Conservation (phyloP, 2,888 invertebrate genomes). For the Alsophila aescularia region DNA sequence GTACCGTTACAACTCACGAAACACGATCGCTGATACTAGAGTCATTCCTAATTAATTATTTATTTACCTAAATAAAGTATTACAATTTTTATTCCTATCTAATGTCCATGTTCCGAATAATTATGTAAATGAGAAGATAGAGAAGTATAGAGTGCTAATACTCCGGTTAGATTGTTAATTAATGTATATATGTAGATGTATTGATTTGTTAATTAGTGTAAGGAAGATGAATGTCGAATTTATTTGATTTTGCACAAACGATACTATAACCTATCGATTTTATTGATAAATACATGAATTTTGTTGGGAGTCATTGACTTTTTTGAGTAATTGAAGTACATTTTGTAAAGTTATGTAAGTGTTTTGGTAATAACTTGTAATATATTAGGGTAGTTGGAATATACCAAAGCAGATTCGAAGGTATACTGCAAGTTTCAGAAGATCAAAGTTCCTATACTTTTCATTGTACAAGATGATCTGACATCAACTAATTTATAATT, state of each 20-base stretch:
- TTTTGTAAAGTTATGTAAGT: conserved; percentile 24
- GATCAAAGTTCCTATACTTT: conserved; percentile 67
- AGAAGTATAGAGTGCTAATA: conserved; percentile 65
- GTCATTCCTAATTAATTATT: conserved; percentile 53
- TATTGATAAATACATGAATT: conserved; percentile 8
- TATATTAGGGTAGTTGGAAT: conserved; percentile 33
- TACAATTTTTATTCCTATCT: conserved; percentile 65
- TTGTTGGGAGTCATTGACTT: conserved; percentile 23
- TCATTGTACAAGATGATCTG: conserved; percentile 34
- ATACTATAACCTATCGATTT: conserved; percentile 18
- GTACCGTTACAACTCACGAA: conserved; percentile 89
- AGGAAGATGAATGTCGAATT: conserved; percentile 56
- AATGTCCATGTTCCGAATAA: conserved; percentile 68
- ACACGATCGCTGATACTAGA: conserved; percentile 85
- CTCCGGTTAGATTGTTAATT: conserved; percentile 71
- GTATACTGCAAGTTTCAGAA: conserved; percentile 51
- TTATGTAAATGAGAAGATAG: conserved; percentile 71
- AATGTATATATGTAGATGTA: conserved; percentile 74
- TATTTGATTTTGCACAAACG: conserved; percentile 69
- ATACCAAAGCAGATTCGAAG: conserved; percentile 65
- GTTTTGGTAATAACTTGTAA: conserved; percentile 29
- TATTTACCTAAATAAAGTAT: conserved; percentile 64
- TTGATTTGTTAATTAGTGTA: conserved; percentile 68
- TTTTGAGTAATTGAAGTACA: not conserved
- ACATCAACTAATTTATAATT: not conserved